Evolutionary conservation across 1,140 invertebrate genomes (phyloP).

Genomic region (Drosophila lini): DNA sequence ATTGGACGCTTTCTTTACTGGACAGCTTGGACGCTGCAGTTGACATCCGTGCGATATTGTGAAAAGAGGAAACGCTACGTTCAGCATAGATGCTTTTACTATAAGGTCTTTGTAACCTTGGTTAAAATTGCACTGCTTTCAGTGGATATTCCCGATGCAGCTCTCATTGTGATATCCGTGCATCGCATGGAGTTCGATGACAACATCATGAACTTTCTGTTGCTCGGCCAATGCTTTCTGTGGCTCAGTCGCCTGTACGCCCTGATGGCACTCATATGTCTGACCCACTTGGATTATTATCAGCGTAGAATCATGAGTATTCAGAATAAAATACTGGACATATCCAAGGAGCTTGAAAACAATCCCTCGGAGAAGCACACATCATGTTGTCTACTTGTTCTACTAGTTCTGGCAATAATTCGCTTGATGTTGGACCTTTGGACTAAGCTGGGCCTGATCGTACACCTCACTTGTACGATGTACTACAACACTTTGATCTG

Average conservation of each 20-base stretch:
- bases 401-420: background rate
- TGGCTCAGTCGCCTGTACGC: slow-evolving; percentile 9
- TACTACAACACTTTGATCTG: slow-evolving; percentile 11
- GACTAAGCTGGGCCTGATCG: background rate
- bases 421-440: slow-evolving; percentile 2
- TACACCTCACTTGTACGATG: background rate
- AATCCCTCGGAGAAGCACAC: background rate
- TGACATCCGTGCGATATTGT: slow-evolving; percentile 17
- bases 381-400: no score
- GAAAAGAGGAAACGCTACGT: slow-evolving; percentile 18
- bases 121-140: slow-evolving; percentile 3
- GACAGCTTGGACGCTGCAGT: slow-evolving; percentile 11
- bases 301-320: slow-evolving; percentile 1
- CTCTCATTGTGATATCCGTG: background rate
- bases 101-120: slow-evolving; percentile 1
- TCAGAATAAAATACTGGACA: slow-evolving; percentile 16
- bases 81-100: background rate
- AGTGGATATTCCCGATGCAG: slow-evolving; percentile 2
- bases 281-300: slow-evolving; percentile 20
- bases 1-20: slow-evolving; percentile 19
- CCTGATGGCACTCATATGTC: slow-evolving; percentile 7
- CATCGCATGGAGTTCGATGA: background rate
- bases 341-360: slow-evolving; percentile 13
- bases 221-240: background rate
- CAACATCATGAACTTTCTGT: background rate